Evolutionary conservation across 2,888 invertebrate genomes (phyloP).

Genomic region (Argynnis bischoffii): DNA sequence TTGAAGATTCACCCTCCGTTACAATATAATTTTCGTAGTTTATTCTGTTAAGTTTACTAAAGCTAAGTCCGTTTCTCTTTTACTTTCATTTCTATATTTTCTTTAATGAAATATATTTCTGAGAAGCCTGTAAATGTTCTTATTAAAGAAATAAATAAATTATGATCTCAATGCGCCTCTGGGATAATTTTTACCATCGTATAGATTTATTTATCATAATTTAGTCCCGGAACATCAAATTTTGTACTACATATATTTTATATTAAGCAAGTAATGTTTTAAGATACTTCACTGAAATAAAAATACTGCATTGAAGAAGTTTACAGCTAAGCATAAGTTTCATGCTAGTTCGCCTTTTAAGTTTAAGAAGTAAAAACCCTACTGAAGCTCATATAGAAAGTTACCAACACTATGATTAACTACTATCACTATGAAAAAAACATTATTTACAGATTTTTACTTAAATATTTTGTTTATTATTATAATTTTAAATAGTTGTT

Average conservation of each 20-base stretch:
- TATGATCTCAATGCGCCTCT: conserved; percentile 24
- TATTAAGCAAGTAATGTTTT: not conserved
- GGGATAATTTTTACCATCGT: conserved; percentile 5
- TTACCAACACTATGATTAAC: not conserved
- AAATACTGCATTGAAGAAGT: conserved; percentile 1
- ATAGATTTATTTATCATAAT: conserved; percentile 4
- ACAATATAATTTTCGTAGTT: not conserved
- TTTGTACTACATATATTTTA: not conserved
- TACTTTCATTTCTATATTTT: conserved; percentile 9
- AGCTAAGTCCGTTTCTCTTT: not conserved
- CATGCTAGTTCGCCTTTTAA: conserved; percentile 21
- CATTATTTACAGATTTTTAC: not conserved
- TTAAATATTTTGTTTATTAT: too few species aligned
- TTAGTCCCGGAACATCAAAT: not conserved
- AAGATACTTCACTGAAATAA: not conserved
- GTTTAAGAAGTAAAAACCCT: conserved; percentile 14
- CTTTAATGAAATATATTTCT: conserved; percentile 11
- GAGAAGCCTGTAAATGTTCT: conserved; percentile 18
- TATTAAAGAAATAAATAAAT: conserved; percentile 18
- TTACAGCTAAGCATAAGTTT: conserved; percentile 21
- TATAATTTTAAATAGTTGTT: too few species aligned
- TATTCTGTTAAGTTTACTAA: not conserved
- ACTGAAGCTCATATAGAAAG: conserved; percentile 1
- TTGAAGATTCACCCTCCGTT: too few species aligned
- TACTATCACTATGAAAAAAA: not conserved